These are phyloP conservation scores for Drosophila melanica DNA, from an alignment of 1,140 invertebrate genomes.

Conservation along the genomic window DNA sequence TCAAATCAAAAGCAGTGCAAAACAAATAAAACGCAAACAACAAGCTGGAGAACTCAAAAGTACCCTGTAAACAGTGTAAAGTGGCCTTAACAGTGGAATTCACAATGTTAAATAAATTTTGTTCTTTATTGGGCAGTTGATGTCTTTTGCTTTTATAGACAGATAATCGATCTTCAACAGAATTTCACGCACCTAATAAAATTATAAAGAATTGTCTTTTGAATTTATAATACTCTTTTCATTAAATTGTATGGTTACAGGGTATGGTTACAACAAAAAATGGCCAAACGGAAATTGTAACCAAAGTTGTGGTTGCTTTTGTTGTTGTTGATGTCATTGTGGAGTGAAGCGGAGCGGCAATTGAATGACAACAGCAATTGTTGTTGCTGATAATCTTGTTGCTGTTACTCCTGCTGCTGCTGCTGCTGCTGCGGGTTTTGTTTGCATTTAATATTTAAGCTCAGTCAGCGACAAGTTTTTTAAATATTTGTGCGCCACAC, in stretches of 20 bases:
- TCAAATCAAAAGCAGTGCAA: slow-evolving; percentile 19
- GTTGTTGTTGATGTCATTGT: slow-evolving; percentile 30
- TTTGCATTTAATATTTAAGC: slow-evolving; percentile 50
- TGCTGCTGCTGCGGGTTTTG: slow-evolving; percentile 22
- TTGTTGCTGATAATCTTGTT: neutral
- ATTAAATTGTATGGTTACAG: neutral
- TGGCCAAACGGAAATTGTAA: slow-evolving; percentile 32
- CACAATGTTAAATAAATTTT: too few species aligned
- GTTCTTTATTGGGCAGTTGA: too few species aligned
- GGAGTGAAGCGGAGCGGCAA: slow-evolving; percentile 36
- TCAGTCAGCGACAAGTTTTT: slow-evolving; percentile 36
- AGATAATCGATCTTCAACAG: too few species aligned
- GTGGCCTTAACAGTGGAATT: too few species aligned
- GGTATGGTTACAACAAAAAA: slow-evolving; percentile 12
- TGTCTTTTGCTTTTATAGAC: neutral
- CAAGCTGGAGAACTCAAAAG: neutral
- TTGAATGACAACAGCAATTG: slow-evolving; percentile 33
- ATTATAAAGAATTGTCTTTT: too few species aligned
- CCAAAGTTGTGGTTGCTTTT: slow-evolving; percentile 29
- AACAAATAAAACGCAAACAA: neutral
- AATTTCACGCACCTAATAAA: too few species aligned
- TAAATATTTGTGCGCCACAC: slow-evolving; percentile 45
- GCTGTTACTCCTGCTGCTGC: slow-evolving; percentile 15
- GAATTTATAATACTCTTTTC: too few species aligned
- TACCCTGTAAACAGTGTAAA: neutral